A percentile compares a stretch with the other conserved stretches of the same genome.
Evolutionary conservation across 2,113 vertebrate genomes (phyloP).

Genomic region (Chloroceryle aenea): DNA sequence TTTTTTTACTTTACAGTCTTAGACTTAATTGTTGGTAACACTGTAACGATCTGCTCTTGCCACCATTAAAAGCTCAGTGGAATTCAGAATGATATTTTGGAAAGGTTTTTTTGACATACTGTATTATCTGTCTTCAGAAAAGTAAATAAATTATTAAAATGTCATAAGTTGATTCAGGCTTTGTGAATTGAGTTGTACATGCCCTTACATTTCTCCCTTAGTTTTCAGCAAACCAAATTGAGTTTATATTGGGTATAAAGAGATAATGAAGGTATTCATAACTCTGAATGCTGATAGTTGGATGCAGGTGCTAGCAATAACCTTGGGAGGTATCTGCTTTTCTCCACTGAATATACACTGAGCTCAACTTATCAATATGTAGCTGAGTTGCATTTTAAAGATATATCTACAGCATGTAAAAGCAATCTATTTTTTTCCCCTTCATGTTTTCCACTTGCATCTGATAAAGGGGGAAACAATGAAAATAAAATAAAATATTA

Average conservation of each 20-base stretch:
- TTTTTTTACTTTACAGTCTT: neutral
- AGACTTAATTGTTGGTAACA: neutral
- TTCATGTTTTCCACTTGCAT: neutral
- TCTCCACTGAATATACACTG: neutral
- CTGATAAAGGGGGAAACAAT: neutral
- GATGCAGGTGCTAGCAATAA: neutral
- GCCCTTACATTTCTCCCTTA: neutral
- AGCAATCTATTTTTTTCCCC: neutral
- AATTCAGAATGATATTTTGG: neutral
- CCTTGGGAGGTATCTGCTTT: neutral
- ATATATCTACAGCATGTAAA: neutral
- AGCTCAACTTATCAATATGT: neutral
- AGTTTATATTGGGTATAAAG: neutral
- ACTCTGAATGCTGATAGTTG: neutral
- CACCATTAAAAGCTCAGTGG: neutral
- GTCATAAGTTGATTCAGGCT: neutral
- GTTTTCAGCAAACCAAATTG: neutral
- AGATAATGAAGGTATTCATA: neutral
- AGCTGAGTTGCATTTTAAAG: neutral
- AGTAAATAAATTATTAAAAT: neutral
- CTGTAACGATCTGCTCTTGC: neutral
- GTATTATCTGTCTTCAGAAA: neutral
- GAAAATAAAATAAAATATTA: neutral
- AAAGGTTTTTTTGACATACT: neutral
- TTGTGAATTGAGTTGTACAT: neutral